Percentiles rank a stretch among this genome's conserved stretches.
phyloP scores from a whole-genome alignment of 1,140 invertebrate genomes.

The Danaus melanippus region DNA sequence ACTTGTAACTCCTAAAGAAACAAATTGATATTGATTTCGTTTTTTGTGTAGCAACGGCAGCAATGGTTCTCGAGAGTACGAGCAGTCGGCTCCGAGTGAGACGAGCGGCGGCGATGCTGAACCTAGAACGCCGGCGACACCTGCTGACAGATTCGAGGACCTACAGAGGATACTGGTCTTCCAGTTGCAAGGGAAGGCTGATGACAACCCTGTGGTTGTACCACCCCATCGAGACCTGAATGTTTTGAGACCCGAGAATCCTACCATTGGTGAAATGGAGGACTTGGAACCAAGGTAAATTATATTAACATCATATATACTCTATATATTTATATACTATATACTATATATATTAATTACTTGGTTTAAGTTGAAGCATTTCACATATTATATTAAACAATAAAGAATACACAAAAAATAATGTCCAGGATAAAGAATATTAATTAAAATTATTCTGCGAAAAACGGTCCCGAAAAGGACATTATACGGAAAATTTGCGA shows the following conservation, averaged over 20 bases:
- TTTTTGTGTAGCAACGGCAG: constrained; percentile 43
- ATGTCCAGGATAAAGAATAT: constrained; percentile 46
- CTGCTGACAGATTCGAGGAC: constrained; percentile 61
- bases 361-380: too few species aligned
- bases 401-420: constrained; percentile 12
- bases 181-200: constrained; percentile 48
- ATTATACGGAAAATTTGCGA: constrained; percentile 62
- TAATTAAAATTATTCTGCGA: constrained; percentile 63
- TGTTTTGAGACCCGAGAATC: constrained; percentile 71
- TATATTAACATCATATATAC: too few species aligned
- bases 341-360: too few species aligned
- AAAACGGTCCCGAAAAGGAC: constrained; percentile 58
- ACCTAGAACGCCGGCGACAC: constrained; percentile 41
- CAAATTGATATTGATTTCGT: neutral
- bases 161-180: constrained; percentile 47
- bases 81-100: constrained; percentile 56
- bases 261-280: constrained; percentile 77
- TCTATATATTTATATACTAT: too few species aligned
- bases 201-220: constrained; percentile 72
- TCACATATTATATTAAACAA: neutral
- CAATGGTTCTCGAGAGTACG: constrained; percentile 55
- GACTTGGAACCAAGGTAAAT: constrained; percentile 74
- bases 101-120: constrained; percentile 46
- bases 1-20: too few species aligned
- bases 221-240: constrained; percentile 71